A percentile compares a stretch with the other conserved stretches of the same genome.
These are phyloP conservation scores for Nibea coibor DNA, from an alignment of 2,113 vertebrate species.

Conservation along the genomic window DNA sequence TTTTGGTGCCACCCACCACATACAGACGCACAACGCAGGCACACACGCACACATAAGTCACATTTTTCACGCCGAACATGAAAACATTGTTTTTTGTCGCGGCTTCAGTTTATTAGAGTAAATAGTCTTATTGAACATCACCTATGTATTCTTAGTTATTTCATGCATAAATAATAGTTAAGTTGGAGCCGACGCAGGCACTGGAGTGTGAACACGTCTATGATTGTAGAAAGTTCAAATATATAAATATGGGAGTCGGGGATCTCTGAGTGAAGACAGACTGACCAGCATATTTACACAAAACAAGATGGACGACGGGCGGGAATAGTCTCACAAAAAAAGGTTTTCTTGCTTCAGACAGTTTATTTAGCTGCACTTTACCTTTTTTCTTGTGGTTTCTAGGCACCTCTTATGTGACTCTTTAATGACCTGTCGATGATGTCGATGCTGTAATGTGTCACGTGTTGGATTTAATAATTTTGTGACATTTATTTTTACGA, in stretches of 20 bases:
- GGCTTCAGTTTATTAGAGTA: background rate
- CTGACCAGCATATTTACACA: constrained; percentile 61
- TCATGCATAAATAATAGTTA: background rate
- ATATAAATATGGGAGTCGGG: constrained; percentile 66
- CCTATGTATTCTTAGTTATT: background rate
- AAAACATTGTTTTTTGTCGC: background rate
- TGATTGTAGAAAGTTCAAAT: constrained; percentile 64
- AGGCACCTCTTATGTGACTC: background rate
- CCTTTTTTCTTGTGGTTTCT: background rate
- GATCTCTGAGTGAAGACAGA: background rate
- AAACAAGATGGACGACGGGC: constrained; percentile 61
- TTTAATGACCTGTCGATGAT: no score
- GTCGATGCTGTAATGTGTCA: background rate
- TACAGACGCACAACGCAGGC: constrained; percentile 9
- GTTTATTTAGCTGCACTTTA: background rate
- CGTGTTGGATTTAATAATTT: background rate
- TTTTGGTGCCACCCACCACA: constrained; percentile 29
- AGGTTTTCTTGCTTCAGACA: background rate
- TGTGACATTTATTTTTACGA: background rate
- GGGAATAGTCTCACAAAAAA: background rate
- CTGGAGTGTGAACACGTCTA: background rate
- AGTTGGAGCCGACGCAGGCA: background rate
- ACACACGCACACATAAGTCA: no score
- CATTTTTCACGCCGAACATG: background rate
- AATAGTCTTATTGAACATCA: background rate